phyloP scores from a whole-genome alignment of 2,888 invertebrate genomes.

The Ormyrus labotus region DNA sequence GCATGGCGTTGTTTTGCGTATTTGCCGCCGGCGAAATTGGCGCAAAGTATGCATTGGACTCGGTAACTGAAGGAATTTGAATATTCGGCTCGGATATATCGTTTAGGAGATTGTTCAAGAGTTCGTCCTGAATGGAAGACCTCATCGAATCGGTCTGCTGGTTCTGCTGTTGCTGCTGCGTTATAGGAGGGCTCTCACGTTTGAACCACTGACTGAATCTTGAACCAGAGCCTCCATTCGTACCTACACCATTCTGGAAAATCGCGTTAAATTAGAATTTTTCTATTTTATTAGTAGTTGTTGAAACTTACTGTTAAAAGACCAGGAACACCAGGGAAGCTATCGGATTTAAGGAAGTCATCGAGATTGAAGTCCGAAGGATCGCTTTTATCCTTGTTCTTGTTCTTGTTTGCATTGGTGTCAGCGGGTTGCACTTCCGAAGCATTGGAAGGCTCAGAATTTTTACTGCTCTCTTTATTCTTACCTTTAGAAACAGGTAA shows the following conservation, averaged over 20 bases:
- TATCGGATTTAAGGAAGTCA: conserved; percentile 89
- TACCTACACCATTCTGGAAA: conserved; percentile 81
- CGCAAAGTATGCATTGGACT: conserved; percentile 82
- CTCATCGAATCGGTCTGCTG: conserved; percentile 75
- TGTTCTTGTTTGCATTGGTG: conserved; percentile 57
- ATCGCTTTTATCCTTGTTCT: conserved; percentile 52
- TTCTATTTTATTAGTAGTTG: not conserved
- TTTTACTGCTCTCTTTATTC: conserved; percentile 54
- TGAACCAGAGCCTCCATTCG: conserved; percentile 79
- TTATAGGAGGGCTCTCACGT: conserved; percentile 79
- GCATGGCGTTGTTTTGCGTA: conserved; percentile 66
- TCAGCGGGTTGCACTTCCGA: conserved; percentile 61
- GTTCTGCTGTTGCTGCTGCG: conserved; percentile 40
- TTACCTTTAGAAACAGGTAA: conserved; percentile 62
- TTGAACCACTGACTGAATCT: conserved; percentile 90
- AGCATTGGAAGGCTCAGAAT: conserved; percentile 59
- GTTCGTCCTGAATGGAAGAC: conserved; percentile 80
- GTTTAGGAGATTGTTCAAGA: conserved; percentile 82
- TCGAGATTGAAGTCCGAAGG: conserved; percentile 85
- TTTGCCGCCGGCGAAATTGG: conserved; percentile 83
- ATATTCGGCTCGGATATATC: conserved; percentile 77
- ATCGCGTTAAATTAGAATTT: conserved; percentile 1
- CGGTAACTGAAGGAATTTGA: conserved; percentile 74
- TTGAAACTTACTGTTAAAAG: conserved; percentile 81
- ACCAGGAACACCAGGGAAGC: conserved; percentile 85